Evolutionary conservation across 2,113 vertebrate species (phyloP).

Genomic region (Ctenomys sociabilis): DNA sequence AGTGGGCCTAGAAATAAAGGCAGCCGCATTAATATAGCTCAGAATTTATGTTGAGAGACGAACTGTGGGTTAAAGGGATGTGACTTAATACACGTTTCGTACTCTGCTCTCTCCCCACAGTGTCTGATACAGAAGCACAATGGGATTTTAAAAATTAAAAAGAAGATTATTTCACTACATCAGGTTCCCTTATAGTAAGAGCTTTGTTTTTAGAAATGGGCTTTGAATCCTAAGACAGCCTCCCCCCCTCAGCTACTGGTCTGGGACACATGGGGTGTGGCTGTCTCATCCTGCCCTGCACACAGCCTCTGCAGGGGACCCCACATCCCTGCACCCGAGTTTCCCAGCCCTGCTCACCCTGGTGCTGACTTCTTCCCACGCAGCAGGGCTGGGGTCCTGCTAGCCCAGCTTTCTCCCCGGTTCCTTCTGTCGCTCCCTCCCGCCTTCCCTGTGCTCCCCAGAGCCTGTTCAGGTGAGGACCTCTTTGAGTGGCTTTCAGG

Average conservation of each 20-base stretch:
- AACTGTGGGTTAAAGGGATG: background rate
- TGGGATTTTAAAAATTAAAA: background rate
- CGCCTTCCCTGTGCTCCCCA: background rate
- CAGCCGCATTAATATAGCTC: no score
- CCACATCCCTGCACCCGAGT: background rate
- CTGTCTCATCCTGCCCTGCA: background rate
- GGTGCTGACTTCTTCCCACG: background rate
- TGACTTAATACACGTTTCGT: background rate
- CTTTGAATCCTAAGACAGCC: background rate
- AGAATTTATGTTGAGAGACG: background rate
- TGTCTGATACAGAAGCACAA: background rate
- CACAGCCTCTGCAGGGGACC: accelerated
- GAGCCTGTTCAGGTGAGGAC: background rate
- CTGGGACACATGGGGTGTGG: background rate
- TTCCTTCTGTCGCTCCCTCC: background rate
- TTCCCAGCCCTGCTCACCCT: background rate
- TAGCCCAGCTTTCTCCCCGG: background rate
- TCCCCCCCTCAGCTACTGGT: no score
- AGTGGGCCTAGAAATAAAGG: background rate
- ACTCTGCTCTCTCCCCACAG: background rate
- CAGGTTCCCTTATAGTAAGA: background rate
- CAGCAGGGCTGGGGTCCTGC: background rate
- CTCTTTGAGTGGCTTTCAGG: background rate
- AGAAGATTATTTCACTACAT: background rate
- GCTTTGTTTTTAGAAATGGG: background rate